phyloP scores from a whole-genome alignment of 2,797 vertebrate species.

The Natrix natrix region DNA sequence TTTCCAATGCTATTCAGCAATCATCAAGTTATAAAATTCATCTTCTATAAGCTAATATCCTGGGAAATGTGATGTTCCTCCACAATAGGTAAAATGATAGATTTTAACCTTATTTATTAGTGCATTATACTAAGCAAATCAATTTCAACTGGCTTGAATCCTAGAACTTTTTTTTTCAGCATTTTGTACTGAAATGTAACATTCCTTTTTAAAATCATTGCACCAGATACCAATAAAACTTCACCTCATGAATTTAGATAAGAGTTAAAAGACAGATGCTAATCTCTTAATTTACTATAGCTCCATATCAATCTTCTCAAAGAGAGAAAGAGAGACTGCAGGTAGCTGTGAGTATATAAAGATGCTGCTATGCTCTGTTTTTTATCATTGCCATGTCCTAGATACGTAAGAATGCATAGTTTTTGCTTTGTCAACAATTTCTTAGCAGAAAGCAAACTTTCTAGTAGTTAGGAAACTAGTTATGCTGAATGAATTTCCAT shows the following conservation, averaged over 20 bases:
- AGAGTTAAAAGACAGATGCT: background rate
- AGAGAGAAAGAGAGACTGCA: background rate
- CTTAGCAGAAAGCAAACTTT: background rate
- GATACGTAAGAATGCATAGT: background rate
- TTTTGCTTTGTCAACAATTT: background rate
- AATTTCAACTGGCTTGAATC: background rate
- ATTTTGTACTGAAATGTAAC: background rate
- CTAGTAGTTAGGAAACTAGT: background rate
- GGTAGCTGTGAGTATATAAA: background rate
- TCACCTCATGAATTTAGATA: conserved; percentile 4
- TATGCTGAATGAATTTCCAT: background rate
- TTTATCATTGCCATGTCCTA: conserved; percentile 8
- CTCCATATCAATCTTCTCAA: background rate
- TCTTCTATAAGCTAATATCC: background rate
- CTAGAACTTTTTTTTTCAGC: background rate
- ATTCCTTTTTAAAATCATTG: background rate
- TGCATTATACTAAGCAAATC: background rate
- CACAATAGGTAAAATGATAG: background rate
- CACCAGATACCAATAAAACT: background rate
- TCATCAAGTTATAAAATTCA: background rate
- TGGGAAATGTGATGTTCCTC: background rate
- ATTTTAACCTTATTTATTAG: background rate
- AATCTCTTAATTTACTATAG: background rate
- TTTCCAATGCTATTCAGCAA: background rate
- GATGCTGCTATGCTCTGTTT: background rate